Conservation (phyloP, 2,888 invertebrate species). For the Myathropa florea region DNA sequence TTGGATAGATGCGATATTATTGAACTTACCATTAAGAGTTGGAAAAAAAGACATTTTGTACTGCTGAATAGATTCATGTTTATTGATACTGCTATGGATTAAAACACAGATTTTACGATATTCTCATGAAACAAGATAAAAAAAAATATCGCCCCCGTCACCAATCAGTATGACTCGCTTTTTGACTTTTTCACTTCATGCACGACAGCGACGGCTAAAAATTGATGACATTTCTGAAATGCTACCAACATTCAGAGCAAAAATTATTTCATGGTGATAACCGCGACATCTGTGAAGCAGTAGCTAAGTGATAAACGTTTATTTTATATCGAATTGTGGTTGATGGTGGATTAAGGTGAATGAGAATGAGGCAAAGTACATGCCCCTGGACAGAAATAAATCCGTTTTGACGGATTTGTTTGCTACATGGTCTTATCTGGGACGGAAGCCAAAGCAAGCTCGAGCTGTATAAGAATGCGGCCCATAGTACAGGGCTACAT, state of each 20-base stretch:
- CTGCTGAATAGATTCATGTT: slow-evolving; percentile 75
- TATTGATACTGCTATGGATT: slow-evolving; percentile 18
- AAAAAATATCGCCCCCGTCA: slow-evolving; percentile 48
- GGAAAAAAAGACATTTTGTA: slow-evolving; percentile 74
- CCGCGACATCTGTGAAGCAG: slow-evolving; percentile 28
- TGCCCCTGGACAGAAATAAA: too few species aligned
- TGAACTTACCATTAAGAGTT: slow-evolving; percentile 75
- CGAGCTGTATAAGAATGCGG: too few species aligned
- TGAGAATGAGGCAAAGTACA: too few species aligned
- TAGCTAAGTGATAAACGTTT: not conserved
- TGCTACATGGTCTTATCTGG: too few species aligned
- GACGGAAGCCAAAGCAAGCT: too few species aligned
- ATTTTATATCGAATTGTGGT: too few species aligned
- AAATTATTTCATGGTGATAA: not conserved
- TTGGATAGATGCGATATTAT: not conserved
- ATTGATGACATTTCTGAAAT: slow-evolving; percentile 45
- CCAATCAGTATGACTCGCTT: slow-evolving; percentile 13
- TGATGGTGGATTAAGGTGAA: too few species aligned
- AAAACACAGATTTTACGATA: slow-evolving; percentile 21
- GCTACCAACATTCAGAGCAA: slow-evolving; percentile 5
- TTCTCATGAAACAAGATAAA: slow-evolving; percentile 61
- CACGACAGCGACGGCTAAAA: slow-evolving; percentile 33
- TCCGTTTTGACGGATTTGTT: too few species aligned
- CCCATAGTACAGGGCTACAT: too few species aligned
- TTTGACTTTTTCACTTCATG: slow-evolving; percentile 52